Evolutionary conservation across 2,888 invertebrate genomes (phyloP).

Genomic region (Fragum sueziense): DNA sequence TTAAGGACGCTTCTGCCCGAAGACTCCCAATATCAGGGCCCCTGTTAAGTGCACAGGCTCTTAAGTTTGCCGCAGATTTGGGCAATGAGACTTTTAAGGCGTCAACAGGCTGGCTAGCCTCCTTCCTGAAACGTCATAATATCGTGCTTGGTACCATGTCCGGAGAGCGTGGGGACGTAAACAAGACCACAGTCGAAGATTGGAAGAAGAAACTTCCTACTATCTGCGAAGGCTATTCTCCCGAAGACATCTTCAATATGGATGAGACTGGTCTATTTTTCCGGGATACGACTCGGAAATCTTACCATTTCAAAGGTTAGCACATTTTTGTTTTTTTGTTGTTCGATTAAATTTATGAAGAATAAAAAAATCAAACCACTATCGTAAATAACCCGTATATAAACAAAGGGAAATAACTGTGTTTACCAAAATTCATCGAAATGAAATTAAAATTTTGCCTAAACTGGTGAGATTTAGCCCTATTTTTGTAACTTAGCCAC

Average conservation of each 20-base stretch:
- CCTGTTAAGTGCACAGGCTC: slow-evolving; percentile 6
- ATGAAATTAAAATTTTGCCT: no score
- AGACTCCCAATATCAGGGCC: slow-evolving; percentile 31
- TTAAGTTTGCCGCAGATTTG: slow-evolving; percentile 17
- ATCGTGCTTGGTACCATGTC: slow-evolving; percentile 41
- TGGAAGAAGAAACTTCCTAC: slow-evolving; percentile 44
- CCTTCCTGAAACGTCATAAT: slow-evolving; percentile 40
- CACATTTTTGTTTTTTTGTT: neutral
- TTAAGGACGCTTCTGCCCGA: slow-evolving; percentile 38
- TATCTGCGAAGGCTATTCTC: slow-evolving; percentile 43
- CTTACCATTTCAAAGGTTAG: slow-evolving; percentile 25
- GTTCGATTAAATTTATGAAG: no score
- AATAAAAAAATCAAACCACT: no score
- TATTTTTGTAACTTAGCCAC: no score
- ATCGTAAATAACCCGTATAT: no score
- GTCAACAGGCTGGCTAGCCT: slow-evolving; percentile 51
- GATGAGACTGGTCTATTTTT: slow-evolving; percentile 30
- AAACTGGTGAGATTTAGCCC: no score
- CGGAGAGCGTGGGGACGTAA: slow-evolving; percentile 41
- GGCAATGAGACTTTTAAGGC: slow-evolving; percentile 38
- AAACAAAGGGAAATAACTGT: no score
- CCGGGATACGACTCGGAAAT: slow-evolving; percentile 6
- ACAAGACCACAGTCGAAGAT: slow-evolving; percentile 19
- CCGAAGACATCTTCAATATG: slow-evolving; percentile 25
- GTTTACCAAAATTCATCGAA: no score